Base-by-base conservation (phyloP, 1,140 invertebrate genomes). In the Drosophila sp. region DNA sequence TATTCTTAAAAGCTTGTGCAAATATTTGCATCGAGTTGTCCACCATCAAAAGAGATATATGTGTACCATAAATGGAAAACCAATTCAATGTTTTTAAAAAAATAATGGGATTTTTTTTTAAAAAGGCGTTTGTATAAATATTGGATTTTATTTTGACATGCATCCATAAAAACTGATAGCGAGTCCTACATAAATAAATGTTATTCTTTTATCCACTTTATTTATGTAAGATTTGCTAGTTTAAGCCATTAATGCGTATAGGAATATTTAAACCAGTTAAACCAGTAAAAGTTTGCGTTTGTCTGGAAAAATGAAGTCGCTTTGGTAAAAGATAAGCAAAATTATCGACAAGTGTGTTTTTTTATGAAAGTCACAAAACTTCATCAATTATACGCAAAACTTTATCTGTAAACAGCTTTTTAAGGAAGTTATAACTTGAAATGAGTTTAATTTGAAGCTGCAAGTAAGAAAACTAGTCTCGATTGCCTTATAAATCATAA, bases 11-110 rank as follows among this genome's bases (percentile, higher is more conserved):
- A 38, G 29, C 29, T 46, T 46, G 29, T 36, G 43, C 21, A 62
- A 50, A 62, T 50, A 50, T 50, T 62, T 38, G 16, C 57, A 7
- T 7, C 7, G 21, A 32, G 16, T 36, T 62, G 41, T 8, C 40
- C 6, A n/a, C 4, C 5, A 61, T 34, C 25, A 4, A 43, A 11
- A 14, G 6, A 40, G 7, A 40, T 40, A 6, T 7, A 2, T 34
- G n/a, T n/a, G n/a, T n/a, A n/a, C n/a, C n/a, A n/a, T n/a, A n/a
- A n/a, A 54, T 54, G 38, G 18, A 40, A 36, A 36, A 36, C 34
- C 34, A 36, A 36, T 11, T 2, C 11, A 36, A n/a, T 8, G 34
- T 36, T 36, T 36, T 11, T 11, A n/a, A 1, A 21, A 21, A 21
- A 21, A 21, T 21, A 21, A 21, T 21, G 21, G 1, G 21, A 21